Evolutionary conservation across 2,113 vertebrate species (phyloP), one percentile per base, ranked within the genome.

Genomic region (Tachysurus fulvidraco): DNA sequence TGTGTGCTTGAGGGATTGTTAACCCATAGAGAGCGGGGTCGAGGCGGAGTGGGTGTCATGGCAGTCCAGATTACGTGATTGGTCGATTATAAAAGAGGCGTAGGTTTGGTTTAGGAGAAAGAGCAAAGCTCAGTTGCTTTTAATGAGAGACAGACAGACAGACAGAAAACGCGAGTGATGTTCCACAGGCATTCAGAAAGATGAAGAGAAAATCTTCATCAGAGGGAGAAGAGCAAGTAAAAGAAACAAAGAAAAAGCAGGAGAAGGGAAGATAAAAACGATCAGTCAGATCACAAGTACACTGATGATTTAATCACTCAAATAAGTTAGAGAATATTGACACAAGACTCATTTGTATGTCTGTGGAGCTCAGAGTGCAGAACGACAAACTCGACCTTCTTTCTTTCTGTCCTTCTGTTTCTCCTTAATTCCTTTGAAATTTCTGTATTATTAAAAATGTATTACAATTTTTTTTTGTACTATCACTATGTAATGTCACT

Each of bases 11-110:
- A 41, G 11, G 11, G 55, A 44, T 21, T 57, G 16, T 59, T 59
- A 59, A 59, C 54, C 8, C 17, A 85, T 78, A 77, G 81, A 54
- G 60, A 76, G 65, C 54, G n/a, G 59, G 64, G 1, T 36, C 1
- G 36, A 5, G 46, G 78, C 67, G 76, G 9, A 62, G 88, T 64
- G 85, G 92, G 92, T 21, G 90, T 92, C 88, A 82, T 11, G 41
- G 78, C 14, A 25, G 30, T 77, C 79, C 77, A 9, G 82, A 86
- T 46, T n/a, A 25, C 59, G 46, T 82, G 90, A 95, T 95, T 95
- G 93, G 94, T 73, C 71, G 14, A n/a, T 77, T 50, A 74, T 28
- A 25, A 57, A 77, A 81, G 88, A 90, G 91, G 91, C 83, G 87
- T 91, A 89, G 88, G 85, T 13, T 81, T 73, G 5, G 44, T 50